Percentiles rank a stretch among this genome's conserved stretches.
phyloP scores from a whole-genome alignment of 2,113 vertebrate genomes.

The Helogale parvula region DNA sequence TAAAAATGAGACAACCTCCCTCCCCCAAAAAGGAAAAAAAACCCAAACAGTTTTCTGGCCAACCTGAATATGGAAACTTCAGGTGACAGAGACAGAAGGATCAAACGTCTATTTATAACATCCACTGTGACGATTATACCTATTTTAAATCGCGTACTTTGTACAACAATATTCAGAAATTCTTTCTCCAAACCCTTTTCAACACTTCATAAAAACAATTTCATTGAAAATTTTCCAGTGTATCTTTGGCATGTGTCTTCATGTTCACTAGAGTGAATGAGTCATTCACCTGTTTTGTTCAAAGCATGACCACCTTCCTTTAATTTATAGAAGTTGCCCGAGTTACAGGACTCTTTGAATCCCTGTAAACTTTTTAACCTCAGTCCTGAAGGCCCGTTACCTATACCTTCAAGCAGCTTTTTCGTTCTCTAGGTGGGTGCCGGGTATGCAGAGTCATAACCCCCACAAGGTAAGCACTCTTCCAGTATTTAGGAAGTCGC shows the following conservation, averaged over 20 bases:
- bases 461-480: not conserved
- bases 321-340: not conserved
- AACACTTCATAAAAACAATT: constrained; percentile 15
- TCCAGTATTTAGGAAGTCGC: too few species aligned
- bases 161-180: constrained; percentile 34
- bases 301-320: not conserved
- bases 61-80: constrained; percentile 5
- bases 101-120: not conserved
- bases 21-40: not conserved
- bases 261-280: not conserved
- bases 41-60: not conserved
- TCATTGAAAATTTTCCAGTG: not conserved
- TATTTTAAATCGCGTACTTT: constrained; percentile 1
- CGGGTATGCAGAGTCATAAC: not conserved
- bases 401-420: not conserved
- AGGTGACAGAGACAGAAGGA: not conserved
- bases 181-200: not conserved
- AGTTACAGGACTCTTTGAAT: not conserved
- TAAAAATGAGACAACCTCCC: not conserved
- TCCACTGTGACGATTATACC: not conserved
- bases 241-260: not conserved
- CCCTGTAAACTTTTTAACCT: not conserved
- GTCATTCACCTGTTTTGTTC: not conserved
- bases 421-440: not conserved
- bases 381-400: not conserved